phyloP scores from a whole-genome alignment of 2,888 invertebrate species.

The Andrena camellia region DNA sequence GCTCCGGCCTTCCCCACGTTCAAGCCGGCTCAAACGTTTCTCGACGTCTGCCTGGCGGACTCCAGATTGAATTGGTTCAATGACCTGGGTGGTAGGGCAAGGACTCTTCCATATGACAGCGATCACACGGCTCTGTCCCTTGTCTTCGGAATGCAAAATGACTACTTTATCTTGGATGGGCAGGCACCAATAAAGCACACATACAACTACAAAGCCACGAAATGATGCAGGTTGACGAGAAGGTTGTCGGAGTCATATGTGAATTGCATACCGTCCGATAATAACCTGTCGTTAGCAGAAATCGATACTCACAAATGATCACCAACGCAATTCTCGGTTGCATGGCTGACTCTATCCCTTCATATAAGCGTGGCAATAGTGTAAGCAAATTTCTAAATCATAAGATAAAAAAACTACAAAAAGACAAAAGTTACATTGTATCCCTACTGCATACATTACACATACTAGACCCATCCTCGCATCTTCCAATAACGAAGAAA shows the following conservation, averaged over 20 bases:
- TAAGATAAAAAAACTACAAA: neutral
- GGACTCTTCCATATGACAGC: neutral
- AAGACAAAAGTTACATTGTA: neutral
- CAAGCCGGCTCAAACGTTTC: neutral
- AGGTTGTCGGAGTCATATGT: neutral
- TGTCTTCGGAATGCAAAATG: neutral
- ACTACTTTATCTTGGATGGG: neutral
- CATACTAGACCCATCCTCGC: neutral
- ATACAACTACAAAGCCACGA: neutral
- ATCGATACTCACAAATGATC: neutral
- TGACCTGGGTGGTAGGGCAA: neutral
- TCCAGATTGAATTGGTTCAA: neutral
- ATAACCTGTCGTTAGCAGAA: neutral
- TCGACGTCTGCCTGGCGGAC: conserved; percentile 1
- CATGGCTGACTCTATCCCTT: neutral
- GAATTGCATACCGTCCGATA: neutral
- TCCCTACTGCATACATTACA: neutral
- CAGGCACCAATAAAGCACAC: neutral
- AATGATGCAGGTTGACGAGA: neutral
- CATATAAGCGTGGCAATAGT: neutral
- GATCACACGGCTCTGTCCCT: neutral
- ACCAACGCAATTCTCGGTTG: neutral
- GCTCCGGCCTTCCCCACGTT: neutral
- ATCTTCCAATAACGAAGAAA: no score
- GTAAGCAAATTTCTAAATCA: neutral